Evolutionary conservation across 2,888 invertebrate genomes (phyloP).

Genomic region (Cosmia trapezina): DNA sequence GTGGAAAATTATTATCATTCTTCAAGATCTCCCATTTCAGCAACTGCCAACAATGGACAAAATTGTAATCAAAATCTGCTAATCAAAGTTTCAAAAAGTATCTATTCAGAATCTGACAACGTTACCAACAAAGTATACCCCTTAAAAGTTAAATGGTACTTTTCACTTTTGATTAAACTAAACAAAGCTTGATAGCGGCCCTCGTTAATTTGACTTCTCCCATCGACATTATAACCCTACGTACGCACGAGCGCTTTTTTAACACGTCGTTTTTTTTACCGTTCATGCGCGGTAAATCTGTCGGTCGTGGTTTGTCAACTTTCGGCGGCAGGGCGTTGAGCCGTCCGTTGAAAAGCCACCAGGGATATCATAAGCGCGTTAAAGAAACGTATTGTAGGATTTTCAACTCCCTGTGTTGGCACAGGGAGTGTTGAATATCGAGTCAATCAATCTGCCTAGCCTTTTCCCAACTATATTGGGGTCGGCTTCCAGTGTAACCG

Average conservation of each 20-base stretch:
- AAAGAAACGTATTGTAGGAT: background rate
- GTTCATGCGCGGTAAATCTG: background rate
- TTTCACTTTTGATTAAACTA: conserved; percentile 83
- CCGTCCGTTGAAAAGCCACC: background rate
- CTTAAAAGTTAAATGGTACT: conserved; percentile 81
- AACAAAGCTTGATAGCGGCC: conserved; percentile 74
- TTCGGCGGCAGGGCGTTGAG: accelerated
- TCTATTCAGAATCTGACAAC: conserved; percentile 18
- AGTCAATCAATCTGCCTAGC: no score
- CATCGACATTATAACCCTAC: conserved; percentile 77
- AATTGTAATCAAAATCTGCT: conserved; percentile 21
- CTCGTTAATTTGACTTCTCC: conserved; percentile 79
- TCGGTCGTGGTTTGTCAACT: no score
- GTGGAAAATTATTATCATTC: background rate
- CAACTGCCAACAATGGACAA: conserved; percentile 7
- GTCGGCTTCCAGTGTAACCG: no score
- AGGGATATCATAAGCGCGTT: background rate
- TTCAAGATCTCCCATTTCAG: background rate
- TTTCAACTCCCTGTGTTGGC: no score
- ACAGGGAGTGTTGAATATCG: no score
- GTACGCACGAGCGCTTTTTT: background rate
- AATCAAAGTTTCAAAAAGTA: conserved; percentile 26
- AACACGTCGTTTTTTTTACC: background rate
- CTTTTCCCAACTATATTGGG: no score
- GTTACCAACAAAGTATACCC: conserved; percentile 48